phyloP scores from a whole-genome alignment of 1,140 invertebrate genomes.

The Lepidostoma basale region DNA sequence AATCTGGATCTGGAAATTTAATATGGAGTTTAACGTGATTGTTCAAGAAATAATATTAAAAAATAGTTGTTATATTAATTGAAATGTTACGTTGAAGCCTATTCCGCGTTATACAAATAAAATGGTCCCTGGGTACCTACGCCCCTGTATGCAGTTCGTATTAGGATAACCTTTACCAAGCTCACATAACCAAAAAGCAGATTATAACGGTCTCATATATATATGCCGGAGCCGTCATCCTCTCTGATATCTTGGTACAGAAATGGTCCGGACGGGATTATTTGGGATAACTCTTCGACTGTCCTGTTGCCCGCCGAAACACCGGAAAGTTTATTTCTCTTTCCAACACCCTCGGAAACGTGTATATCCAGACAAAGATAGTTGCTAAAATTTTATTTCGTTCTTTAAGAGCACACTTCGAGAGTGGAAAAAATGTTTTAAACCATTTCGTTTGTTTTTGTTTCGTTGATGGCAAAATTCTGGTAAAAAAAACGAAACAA shows the following conservation, averaged over 20 bases:
- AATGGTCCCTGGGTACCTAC: background rate
- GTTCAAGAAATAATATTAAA: too few relatives aligned
- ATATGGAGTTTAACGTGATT: too few relatives aligned
- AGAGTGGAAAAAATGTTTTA: constrained; percentile 18
- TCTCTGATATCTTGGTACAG: constrained; percentile 24
- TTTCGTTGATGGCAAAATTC: constrained; percentile 35
- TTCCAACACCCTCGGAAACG: background rate
- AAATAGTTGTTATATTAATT: too few relatives aligned
- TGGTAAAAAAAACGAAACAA: constrained; percentile 16
- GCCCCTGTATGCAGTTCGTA: constrained; percentile 2
- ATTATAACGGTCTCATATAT: constrained; percentile 35
- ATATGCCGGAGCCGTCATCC: constrained; percentile 3
- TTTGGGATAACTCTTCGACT: constrained; percentile 26
- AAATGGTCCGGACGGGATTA: constrained; percentile 31
- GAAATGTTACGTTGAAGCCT: too few relatives aligned
- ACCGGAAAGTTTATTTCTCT: background rate
- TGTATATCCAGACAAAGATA: too few relatives aligned
- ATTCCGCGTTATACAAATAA: too few relatives aligned
- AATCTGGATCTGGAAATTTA: too few relatives aligned
- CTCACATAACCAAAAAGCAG: constrained; percentile 39
- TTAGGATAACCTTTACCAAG: constrained; percentile 40
- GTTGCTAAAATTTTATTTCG: too few relatives aligned
- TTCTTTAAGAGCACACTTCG: too few relatives aligned
- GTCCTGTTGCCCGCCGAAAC: background rate
- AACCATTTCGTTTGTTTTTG: constrained; percentile 34